Base-by-base conservation (phyloP, 1,140 invertebrate species). In the Drosophila pachea region DNA sequence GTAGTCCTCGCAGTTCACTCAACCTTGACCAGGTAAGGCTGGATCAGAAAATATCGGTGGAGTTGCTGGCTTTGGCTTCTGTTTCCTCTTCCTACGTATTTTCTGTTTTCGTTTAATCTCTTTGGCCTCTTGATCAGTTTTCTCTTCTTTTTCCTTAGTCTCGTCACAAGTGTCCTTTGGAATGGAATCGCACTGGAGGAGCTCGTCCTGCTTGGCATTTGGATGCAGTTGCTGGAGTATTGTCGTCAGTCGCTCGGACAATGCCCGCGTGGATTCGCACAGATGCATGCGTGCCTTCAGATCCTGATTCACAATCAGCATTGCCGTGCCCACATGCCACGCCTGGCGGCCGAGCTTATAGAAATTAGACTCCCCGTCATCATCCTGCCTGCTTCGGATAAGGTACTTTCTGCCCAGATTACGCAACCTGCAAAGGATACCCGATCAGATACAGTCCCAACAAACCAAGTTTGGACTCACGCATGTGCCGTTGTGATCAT, bases 271-370 rank as follows among this genome's bases (percentile, higher is more conserved):
- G 5, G 40, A 43, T 12, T 5, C 7, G 5, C 6, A 5, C 11
- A n/a, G 38, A 2, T 2, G 1, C 40, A 14, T 43, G 1, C 9
- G 12, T 6, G 40, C 40, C n/a, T 43, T 43, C 5, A 12, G 40
- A 8, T 43, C 40, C n/a, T 12, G 40, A 8, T 14, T 36, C 0
- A 56, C 36, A 5, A 67, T 40, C 42, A 67, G 38, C 7, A 36
- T 45, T 5, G 55, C 42, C 1, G 63, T 52, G 1, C 42, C 64
- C 45, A 67, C 16, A 29, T 72, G 48, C 64, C 63, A 67, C 6
- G 35, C 29, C 7, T 49, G 32, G 7, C 50, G 49, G 12, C 52
- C 29, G 2, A 29, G 8, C 22, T 48, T 14, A 6, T 43, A 12
- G 2, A 43, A 7, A 12, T 7, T 5, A n/a, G 12, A 5, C 40